phyloP scores from a whole-genome alignment of 2,113 vertebrate species.

The Chaetura pelagica region DNA sequence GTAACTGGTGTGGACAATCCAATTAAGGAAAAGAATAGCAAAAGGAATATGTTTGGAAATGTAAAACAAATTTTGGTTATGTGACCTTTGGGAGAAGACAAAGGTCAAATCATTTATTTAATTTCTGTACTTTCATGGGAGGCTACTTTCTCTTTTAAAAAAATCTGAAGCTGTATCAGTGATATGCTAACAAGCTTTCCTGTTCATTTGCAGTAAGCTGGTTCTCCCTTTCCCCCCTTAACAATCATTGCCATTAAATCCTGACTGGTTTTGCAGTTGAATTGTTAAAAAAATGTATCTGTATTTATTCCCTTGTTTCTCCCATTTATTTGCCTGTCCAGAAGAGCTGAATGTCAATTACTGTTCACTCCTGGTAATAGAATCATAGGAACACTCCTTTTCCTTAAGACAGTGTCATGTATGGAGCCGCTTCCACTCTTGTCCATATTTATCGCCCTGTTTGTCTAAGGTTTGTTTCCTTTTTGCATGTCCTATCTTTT shows the following conservation, averaged over 20 bases:
- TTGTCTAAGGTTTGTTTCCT: background rate
- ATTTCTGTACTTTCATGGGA: background rate
- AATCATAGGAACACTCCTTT: background rate
- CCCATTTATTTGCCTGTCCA: background rate
- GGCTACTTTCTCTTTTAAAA: background rate
- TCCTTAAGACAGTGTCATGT: background rate
- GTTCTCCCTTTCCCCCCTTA: background rate
- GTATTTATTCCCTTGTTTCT: background rate
- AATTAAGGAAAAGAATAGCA: background rate
- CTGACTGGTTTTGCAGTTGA: background rate
- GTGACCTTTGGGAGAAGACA: background rate
- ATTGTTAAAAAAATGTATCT: background rate
- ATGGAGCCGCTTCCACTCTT: background rate
- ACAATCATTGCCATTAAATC: background rate
- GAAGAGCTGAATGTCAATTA: background rate
- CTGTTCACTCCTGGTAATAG: background rate
- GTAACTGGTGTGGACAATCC: background rate
- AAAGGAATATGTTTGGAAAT: background rate
- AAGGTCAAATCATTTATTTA: background rate
- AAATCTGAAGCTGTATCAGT: background rate
- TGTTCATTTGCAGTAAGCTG: background rate
- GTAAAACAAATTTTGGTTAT: background rate
- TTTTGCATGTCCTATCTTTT: background rate
- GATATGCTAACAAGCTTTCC: background rate
- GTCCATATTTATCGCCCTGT: background rate